Base-by-base conservation (phyloP, 2,113 vertebrate species). In the Hippotragus niger region DNA sequence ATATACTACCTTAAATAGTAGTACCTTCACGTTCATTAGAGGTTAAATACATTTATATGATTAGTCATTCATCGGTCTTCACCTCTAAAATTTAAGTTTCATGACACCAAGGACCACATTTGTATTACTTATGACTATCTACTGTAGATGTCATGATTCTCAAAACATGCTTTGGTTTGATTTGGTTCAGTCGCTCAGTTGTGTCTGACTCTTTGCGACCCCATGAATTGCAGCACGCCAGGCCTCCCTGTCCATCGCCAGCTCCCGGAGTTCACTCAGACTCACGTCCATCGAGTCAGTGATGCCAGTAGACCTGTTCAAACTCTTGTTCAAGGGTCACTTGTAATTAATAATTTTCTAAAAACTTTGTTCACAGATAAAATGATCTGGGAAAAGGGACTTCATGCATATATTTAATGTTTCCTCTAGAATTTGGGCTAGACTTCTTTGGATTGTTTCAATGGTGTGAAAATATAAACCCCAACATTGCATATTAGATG, bases 371-470 rank as follows among this genome's bases (percentile, higher is more conserved):
- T 95, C 60, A 62, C 11, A 62, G 55, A 45, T 88, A 21, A 92
- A 83, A 53, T 85, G 40, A 80, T 80, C 27, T 78, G 4, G 62
- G 19, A 4, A 33, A 84, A 58, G 67, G 50, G 5, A 15, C 80
- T 90, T 89, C 27, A 25, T 85, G 36, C 13, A 21, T 43, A 86
- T 47, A n/a, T 58, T 78, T 58, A 94, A 40, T 92, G 23, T 33
- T 84, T 94, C 86, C 43, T 60, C 52, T 95, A 87, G 45, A 74
- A n/a, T 88, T 97, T 94, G 50, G 71, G 64, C 33, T 91, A 31
- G 45, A 71, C 5, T 36, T 25, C 94, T 62, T 19, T 81, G 7
- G 45, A 83, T 94, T 90, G 19, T 78, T 86, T 50, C 55, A 88
- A 3, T 83, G 43, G 85, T 94, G 78, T 90, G 43, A 90, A 92